These are phyloP conservation scores for Diadumene lineata DNA, from an alignment of 92 coral and sea anemone species.

Conservation along the genomic window DNA sequence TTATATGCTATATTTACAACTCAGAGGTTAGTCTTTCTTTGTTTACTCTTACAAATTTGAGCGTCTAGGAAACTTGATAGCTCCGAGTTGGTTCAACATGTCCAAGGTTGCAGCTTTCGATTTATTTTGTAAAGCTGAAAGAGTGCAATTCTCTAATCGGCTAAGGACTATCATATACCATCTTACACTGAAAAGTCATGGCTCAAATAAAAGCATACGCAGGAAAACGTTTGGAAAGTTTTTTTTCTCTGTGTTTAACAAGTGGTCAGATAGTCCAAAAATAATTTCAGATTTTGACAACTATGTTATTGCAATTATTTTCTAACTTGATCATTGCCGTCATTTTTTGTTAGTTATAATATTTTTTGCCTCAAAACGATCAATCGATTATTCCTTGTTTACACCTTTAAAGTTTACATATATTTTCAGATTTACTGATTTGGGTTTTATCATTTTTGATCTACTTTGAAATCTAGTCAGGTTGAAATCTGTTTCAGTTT, in stretches of 20 bases:
- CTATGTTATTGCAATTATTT: not conserved
- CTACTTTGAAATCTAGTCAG: too few relatives aligned
- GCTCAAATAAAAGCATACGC: not conserved
- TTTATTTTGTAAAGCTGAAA: conserved; percentile 3
- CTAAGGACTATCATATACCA: too few relatives aligned
- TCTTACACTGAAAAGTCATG: not conserved
- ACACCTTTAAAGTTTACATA: not conserved
- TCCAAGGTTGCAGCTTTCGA: conserved; percentile 21
- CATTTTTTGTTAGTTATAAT: too few relatives aligned
- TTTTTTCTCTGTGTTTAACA: too few relatives aligned
- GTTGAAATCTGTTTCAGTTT: too few relatives aligned
- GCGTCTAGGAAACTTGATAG: conserved; percentile 19
- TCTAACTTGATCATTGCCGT: not conserved
- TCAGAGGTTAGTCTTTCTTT: conserved; percentile 4
- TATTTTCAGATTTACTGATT: not conserved
- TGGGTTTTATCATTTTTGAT: not conserved
- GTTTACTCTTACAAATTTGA: conserved; percentile 22
- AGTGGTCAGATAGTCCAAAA: not conserved
- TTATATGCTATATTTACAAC: conserved; percentile 15
- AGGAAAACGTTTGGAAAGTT: not conserved
- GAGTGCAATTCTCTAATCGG: not conserved
- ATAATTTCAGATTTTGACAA: not conserved
- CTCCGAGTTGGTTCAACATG: not conserved
- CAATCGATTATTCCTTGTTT: not conserved
- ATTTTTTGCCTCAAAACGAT: not conserved